Evolutionary conservation across 1,140 invertebrate species (phyloP), one percentile per base, ranked within the genome.

Genomic region (Leguminivora glycinivorella): DNA sequence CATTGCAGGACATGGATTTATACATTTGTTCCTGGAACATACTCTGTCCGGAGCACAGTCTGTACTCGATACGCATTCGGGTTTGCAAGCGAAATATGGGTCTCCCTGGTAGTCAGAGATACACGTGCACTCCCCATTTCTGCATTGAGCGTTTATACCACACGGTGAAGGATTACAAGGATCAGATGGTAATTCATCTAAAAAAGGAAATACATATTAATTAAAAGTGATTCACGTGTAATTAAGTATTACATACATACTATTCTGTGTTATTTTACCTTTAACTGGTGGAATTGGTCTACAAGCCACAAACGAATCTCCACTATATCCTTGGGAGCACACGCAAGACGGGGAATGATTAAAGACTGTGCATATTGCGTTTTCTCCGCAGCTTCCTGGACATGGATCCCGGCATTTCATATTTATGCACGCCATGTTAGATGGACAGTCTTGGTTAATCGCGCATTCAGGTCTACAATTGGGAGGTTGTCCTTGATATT

Each of bases 121-220:
- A 79, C 95, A 96, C 68, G 94, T 92, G 81, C 95, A 96, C 52
- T 93, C 83, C 47, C 93, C 94, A 79, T 94, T 93, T 81, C 86
- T 85, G 75, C 95, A 95, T 78, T 92, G 75, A 34, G 95, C 84
- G 81, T 96, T 96, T 38, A 94, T 93, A 66, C 96, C 95, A 87
- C 95, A 96, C 4, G 95, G 95, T 12, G 94, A 95, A 67, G 95
- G 95, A 76, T 93, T 91, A 78, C 95, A 96, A 40, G 93, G 93
- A 81, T 95, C 91, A 94, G 84, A 68, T 71, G 87, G 85, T 34
- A 67, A 78, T 84, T 92, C 89, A 70, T 92, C 86, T 89, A 70
- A 9, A 31, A 58, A 70, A 71, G 75, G 84, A 86, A 94, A 70
- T 47, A 29, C n/a, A 71, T 68, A 17, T 38, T 1, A 68, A 69